phyloP scores from a whole-genome alignment of 1,140 invertebrate genomes.

The Pomacea maculata region DNA sequence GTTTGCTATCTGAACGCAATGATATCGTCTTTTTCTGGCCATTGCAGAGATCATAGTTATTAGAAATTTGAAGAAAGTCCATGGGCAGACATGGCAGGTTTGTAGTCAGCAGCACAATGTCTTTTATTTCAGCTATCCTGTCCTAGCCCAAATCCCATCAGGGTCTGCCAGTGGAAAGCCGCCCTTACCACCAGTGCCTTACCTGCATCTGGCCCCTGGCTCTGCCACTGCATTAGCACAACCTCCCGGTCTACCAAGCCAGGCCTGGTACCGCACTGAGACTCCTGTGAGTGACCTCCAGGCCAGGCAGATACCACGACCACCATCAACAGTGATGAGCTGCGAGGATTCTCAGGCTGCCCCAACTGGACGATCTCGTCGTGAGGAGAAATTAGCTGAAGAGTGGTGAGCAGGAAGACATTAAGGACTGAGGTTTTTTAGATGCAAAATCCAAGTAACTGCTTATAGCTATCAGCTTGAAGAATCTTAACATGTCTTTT shows the following conservation, averaged over 20 bases:
- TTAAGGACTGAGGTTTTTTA: not conserved
- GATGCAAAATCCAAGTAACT: too few relatives aligned
- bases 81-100: too few relatives aligned
- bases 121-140: constrained; percentile 44
- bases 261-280: constrained; percentile 51
- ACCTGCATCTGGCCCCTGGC: constrained; percentile 15
- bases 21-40: too few relatives aligned
- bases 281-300: constrained; percentile 44
- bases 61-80: too few relatives aligned
- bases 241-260: constrained; percentile 44
- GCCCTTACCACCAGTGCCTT: constrained; percentile 24
- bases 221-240: constrained; percentile 4
- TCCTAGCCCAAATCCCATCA: constrained; percentile 47
- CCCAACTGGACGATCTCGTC: constrained; percentile 47
- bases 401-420: constrained; percentile 49
- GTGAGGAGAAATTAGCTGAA: constrained; percentile 57
- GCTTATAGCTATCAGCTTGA: too few relatives aligned
- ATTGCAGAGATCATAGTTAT: too few relatives aligned
- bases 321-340: constrained; percentile 50
- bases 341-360: constrained; percentile 42
- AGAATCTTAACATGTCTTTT: too few relatives aligned
- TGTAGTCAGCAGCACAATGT: not conserved
- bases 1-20: too few relatives aligned
- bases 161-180: constrained; percentile 20
- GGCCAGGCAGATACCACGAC: constrained; percentile 27